Evolutionary conservation across 2,113 vertebrate species (phyloP).

Genomic region (Dascyllus trimaculatus): DNA sequence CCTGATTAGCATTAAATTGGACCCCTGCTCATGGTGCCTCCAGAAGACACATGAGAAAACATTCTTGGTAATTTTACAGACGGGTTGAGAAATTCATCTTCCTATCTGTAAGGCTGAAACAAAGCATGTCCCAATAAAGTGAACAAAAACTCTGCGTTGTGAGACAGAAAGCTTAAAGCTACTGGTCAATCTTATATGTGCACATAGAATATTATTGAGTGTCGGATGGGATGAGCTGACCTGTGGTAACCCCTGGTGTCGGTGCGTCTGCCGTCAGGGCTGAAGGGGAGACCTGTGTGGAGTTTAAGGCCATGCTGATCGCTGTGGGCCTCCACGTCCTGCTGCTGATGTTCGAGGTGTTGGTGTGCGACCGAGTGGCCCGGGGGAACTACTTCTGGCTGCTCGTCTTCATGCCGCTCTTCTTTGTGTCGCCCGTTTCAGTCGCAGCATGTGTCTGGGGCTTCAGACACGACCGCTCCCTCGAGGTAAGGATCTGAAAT

Average conservation of each 20-base stretch:
- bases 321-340: slow-evolving; percentile 97
- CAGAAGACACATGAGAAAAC: too few species aligned
- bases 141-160: too few species aligned
- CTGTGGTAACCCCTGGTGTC: neutral
- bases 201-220: too few species aligned
- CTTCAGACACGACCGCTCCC: slow-evolving; percentile 96
- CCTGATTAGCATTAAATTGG: too few species aligned
- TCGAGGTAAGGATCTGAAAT: slow-evolving; percentile 81
- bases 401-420: slow-evolving; percentile 97
- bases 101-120: too few species aligned
- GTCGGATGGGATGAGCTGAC: too few species aligned
- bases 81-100: too few species aligned
- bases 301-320: slow-evolving; percentile 99
- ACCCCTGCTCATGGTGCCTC: too few species aligned
- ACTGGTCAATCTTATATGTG: too few species aligned
- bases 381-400: slow-evolving; percentile 95
- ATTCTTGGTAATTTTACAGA: too few species aligned
- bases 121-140: too few species aligned
- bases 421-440: slow-evolving; percentile 97
- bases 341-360: slow-evolving; percentile 96
- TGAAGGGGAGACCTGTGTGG: slow-evolving; percentile 98
- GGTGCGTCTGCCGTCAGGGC: slow-evolving; percentile 35
- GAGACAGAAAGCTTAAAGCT: too few species aligned
- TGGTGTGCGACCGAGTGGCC: slow-evolving; percentile 95
- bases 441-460: slow-evolving; percentile 99